These are phyloP conservation scores for Desoria tigrina DNA, from an alignment of 2,888 invertebrate species.

Conservation along the genomic window DNA sequence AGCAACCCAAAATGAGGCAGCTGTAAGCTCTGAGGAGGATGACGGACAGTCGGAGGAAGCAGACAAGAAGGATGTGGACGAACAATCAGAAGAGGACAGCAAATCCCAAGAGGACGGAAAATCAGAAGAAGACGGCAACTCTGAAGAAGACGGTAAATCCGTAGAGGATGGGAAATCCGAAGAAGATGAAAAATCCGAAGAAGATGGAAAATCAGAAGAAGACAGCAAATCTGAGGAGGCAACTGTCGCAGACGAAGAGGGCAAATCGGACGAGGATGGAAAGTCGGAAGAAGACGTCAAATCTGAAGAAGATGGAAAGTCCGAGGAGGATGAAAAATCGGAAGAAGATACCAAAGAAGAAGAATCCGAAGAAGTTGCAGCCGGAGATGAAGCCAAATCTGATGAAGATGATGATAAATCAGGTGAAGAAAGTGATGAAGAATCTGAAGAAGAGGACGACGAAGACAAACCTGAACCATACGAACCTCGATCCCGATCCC, in stretches of 20 bases:
- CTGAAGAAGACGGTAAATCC: slow-evolving; percentile 33
- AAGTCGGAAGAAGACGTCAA: slow-evolving; percentile 27
- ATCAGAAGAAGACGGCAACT: slow-evolving; percentile 41
- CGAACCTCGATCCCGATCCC: slow-evolving; percentile 74
- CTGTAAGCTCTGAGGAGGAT: slow-evolving; percentile 43
- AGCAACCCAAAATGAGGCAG: slow-evolving; percentile 35
- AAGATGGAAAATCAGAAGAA: slow-evolving; percentile 27
- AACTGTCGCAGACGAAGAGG: slow-evolving; percentile 29
- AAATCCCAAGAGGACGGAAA: slow-evolving; percentile 39
- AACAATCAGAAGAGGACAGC: slow-evolving; percentile 19
- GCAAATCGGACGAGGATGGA: slow-evolving; percentile 27
- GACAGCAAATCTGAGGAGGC: slow-evolving; percentile 25
- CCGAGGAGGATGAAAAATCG: slow-evolving; percentile 21
- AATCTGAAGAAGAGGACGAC: slow-evolving; percentile 50
- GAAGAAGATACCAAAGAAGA: slow-evolving; percentile 15
- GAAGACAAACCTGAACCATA: slow-evolving; percentile 57
- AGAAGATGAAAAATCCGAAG: slow-evolving; percentile 14
- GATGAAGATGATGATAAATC: slow-evolving; percentile 36
- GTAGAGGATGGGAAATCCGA: slow-evolving; percentile 39
- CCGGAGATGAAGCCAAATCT: slow-evolving; percentile 26
- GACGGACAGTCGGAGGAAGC: slow-evolving; percentile 13
- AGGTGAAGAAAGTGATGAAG: slow-evolving; percentile 30
- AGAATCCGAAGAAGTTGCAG: slow-evolving; percentile 21
- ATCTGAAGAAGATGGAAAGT: slow-evolving; percentile 20
- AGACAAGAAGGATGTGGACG: slow-evolving; percentile 35